Evolutionary conservation across 1,140 invertebrate species (phyloP), one percentile per base, ranked within the genome.

Genomic region (Lucilia cuprina): DNA sequence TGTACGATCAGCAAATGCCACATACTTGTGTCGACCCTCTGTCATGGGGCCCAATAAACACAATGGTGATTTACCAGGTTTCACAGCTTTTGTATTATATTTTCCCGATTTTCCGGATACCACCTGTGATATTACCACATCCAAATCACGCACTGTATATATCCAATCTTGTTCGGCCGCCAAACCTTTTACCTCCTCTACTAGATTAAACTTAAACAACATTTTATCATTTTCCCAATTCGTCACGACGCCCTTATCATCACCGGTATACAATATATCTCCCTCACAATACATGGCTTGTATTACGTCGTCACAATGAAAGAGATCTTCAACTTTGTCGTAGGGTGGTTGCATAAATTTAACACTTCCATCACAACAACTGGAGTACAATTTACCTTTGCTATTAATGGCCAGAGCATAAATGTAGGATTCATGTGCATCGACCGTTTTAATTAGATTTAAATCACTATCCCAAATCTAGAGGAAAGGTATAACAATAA

Each of bases 161-260:
- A 91, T 87, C 5, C 88, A 83, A 35, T 86, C 85, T 74, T 87
- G 49, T 70, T 91, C 89, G 9, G 88, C 90, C 5, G 88, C 89
- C 30, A 91, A 74, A 0, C 88, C 89, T 35, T 90, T 90, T 0
- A 91, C 90, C 49, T 91, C 89, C 83, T 91, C 90, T 10, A 91
- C 89, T 35, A 91, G 47, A 85, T 88, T 91, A 84, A 89, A 91
- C 84, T 91, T 91, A 17, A 91, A 90, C 35, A 88, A 83, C 86
- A 91, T 90, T 50, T 89, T 88, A 83, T 90, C 89, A 82, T 91
- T 88, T 77, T 85, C 86, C 89, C 90, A 91, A 35, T 89, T 88
- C 78, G 89, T 88, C 13, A 91, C 89, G 2, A 89, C 88, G 14
- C 90, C 90, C 55, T 91, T 91, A 82, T 91, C 90, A 83, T 91